Percentiles rank a stretch among this genome's conserved stretches.
phyloP scores from a whole-genome alignment of 2,888 invertebrate species.

The Rhimphoctona megacephalus region DNA sequence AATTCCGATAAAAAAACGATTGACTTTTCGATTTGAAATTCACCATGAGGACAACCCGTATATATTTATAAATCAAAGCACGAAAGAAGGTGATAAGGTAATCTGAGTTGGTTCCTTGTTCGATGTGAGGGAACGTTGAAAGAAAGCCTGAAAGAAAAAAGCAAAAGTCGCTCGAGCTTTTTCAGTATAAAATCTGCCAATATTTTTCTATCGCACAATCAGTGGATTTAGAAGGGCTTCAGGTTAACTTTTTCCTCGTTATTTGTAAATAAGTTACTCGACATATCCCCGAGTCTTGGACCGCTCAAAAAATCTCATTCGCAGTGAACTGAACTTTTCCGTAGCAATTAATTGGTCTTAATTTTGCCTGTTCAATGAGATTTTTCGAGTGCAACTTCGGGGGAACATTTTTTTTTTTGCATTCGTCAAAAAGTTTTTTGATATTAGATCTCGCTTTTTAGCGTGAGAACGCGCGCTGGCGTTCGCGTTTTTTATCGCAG shows the following conservation, averaged over 20 bases:
- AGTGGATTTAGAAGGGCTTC: constrained; percentile 53
- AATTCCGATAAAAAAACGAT: not conserved
- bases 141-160: not conserved
- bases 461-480: constrained; percentile 28
- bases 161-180: not conserved
- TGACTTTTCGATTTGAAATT: not conserved
- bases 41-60: not conserved
- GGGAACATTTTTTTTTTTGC: not conserved
- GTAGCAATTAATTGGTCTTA: not conserved
- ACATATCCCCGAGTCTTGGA: not conserved
- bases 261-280: constrained; percentile 58
- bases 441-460: constrained; percentile 21
- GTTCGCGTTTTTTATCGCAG: not conserved
- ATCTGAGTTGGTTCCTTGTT: constrained; percentile 10
- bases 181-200: constrained; percentile 34
- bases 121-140: not conserved
- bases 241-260: constrained; percentile 24
- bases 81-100: not conserved
- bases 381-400: not conserved
- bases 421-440: not conserved
- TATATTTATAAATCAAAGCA: constrained; percentile 34
- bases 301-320: not conserved
- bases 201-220: constrained; percentile 67
- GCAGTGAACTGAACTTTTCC: not conserved
- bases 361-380: not conserved